A percentile compares a stretch with the other conserved stretches of the same genome.
phyloP scores from a whole-genome alignment of 2,113 vertebrate species.

The Willisornis vidua region DNA sequence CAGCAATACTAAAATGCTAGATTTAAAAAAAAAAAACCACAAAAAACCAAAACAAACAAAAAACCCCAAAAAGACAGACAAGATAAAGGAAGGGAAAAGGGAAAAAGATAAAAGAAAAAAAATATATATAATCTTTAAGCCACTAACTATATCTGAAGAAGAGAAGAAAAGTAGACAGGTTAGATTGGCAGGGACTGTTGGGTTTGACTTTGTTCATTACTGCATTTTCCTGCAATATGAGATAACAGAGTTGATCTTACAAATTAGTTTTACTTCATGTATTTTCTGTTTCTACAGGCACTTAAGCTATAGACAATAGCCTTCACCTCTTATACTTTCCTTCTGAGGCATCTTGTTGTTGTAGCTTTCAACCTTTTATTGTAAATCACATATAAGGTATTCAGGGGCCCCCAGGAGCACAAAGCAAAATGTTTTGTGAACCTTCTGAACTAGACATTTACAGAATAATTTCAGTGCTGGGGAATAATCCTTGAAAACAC shows the following conservation, averaged over 20 bases:
- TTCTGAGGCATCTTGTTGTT: neutral
- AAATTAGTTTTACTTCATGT: neutral
- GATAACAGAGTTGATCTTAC: neutral
- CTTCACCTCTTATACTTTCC: neutral
- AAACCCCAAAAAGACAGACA: no score
- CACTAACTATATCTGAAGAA: neutral
- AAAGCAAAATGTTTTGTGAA: neutral
- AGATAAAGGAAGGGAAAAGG: no score
- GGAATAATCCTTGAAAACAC: neutral
- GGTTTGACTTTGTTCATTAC: neutral
- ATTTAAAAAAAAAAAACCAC: no score
- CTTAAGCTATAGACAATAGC: neutral
- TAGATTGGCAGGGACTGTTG: neutral
- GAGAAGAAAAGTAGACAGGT: neutral
- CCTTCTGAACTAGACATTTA: neutral
- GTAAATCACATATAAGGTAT: neutral
- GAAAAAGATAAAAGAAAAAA: no score
- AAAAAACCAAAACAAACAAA: no score
- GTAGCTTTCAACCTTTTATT: neutral
- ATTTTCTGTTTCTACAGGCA: neutral
- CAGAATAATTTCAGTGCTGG: neutral
- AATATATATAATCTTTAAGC: neutral
- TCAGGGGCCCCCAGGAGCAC: neutral
- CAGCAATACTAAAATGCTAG: neutral
- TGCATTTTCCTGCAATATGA: neutral